phyloP scores from a whole-genome alignment of 2,797 vertebrate species.

The Catamblyrhynchus diadema region DNA sequence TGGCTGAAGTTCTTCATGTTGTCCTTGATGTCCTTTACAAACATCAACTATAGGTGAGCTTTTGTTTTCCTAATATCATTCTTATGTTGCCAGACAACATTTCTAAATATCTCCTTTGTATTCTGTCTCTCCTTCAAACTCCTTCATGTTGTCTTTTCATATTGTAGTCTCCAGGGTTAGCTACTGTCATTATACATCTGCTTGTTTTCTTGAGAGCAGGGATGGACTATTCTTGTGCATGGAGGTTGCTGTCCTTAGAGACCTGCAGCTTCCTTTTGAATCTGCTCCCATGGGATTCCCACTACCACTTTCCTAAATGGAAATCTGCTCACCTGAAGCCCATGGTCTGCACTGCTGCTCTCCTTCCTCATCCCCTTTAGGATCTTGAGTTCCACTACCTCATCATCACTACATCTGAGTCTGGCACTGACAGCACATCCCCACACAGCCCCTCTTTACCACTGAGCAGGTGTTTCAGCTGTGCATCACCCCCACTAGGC shows the following conservation, averaged over 20 bases:
- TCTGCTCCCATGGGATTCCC: neutral
- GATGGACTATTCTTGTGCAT: neutral
- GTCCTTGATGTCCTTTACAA: neutral
- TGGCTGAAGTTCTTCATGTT: neutral
- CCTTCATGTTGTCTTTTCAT: neutral
- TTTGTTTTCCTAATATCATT: neutral
- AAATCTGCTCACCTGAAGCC: neutral
- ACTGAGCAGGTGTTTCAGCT: neutral
- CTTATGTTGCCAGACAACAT: neutral
- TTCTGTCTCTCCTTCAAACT: neutral
- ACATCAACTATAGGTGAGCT: neutral
- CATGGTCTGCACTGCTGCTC: neutral
- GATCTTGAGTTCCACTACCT: neutral
- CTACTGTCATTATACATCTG: neutral
- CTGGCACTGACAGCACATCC: neutral
- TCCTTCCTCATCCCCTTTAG: neutral
- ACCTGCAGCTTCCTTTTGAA: neutral
- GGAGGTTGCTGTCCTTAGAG: neutral
- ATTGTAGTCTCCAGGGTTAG: neutral
- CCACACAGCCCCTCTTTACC: neutral
- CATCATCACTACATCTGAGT: too few species aligned
- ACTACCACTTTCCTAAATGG: neutral
- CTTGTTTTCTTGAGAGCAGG: neutral
- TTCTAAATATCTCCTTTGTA: neutral
- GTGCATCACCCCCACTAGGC: rapidly evolving